Percentiles rank a stretch among this genome's conserved stretches.
Conservation (phyloP, 2,113 vertebrate species). For the Merops nubicus region DNA sequence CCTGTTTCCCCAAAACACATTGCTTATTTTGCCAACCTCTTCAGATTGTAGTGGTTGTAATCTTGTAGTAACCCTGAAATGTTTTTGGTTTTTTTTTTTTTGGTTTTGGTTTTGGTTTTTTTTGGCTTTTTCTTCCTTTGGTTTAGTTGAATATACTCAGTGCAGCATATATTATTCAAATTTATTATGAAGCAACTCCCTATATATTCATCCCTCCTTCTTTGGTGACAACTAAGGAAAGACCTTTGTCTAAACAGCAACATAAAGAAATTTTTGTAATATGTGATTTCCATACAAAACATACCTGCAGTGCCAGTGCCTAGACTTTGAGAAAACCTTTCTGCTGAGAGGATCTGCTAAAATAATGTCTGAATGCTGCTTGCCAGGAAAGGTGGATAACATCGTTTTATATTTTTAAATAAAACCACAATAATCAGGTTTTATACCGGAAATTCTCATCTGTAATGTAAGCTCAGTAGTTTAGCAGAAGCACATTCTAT, state of each 20-base stretch:
- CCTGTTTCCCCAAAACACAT: neutral
- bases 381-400: neutral
- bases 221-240: neutral
- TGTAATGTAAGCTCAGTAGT: neutral
- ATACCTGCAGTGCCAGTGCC: neutral
- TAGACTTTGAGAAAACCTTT: neutral
- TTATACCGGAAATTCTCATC: neutral
- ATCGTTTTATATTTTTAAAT: neutral
- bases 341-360: neutral
- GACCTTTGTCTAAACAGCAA: neutral
- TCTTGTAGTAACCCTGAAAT: neutral
- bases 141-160: neutral
- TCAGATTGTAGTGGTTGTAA: neutral
- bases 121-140: neutral
- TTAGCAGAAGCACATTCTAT: neutral
- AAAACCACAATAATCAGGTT: neutral
- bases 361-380: neutral
- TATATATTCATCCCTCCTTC: neutral
- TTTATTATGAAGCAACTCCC: neutral
- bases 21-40: neutral
- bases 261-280: neutral
- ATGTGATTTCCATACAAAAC: neutral
- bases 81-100: too few relatives aligned
- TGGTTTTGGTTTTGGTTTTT: too few relatives aligned
- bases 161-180: neutral